A percentile compares a stretch with the other conserved stretches of the same genome.
phyloP scores from a whole-genome alignment of 2,113 vertebrate genomes.

The Beaufortia kweichowensis region DNA sequence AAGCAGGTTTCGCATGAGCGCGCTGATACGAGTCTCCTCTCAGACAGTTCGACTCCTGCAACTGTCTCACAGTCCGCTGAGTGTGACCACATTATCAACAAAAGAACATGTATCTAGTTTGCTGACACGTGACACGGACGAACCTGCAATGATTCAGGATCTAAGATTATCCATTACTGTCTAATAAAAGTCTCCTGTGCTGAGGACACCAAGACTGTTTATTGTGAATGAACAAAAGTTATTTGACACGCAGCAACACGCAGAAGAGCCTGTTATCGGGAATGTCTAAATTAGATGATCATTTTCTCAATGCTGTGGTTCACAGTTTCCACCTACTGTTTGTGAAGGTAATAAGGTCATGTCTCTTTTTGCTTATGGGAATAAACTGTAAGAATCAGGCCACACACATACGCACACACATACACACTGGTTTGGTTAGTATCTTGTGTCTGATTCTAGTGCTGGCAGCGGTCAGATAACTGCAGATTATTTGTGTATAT shows the following conservation, averaged over 20 bases:
- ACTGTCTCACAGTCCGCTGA: conserved; percentile 48
- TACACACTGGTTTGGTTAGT: conserved; percentile 7
- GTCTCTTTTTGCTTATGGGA: not conserved
- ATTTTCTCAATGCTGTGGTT: not conserved
- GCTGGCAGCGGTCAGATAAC: conserved; percentile 61
- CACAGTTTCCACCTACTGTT: not conserved
- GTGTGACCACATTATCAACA: conserved; percentile 46
- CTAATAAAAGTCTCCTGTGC: conserved; percentile 62
- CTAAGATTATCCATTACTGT: conserved; percentile 51
- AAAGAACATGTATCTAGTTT: conserved; percentile 53
- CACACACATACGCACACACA: conserved; percentile 3
- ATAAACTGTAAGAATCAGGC: not conserved
- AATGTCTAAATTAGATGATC: not conserved
- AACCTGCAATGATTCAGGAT: not conserved
- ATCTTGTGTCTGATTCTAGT: conserved; percentile 57
- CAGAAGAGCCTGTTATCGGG: not conserved
- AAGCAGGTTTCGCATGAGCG: conserved; percentile 42
- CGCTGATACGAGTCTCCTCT: conserved; percentile 26
- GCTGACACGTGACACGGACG: conserved; percentile 49
- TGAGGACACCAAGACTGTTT: not conserved
- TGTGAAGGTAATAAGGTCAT: not conserved
- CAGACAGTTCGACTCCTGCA: conserved; percentile 34
- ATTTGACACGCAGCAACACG: not conserved
- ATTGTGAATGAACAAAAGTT: not conserved
- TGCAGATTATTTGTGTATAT: conserved; percentile 66